These are phyloP conservation scores for Whitmania pigra DNA, from an alignment of 1,140 invertebrate species.

Conservation along the genomic window DNA sequence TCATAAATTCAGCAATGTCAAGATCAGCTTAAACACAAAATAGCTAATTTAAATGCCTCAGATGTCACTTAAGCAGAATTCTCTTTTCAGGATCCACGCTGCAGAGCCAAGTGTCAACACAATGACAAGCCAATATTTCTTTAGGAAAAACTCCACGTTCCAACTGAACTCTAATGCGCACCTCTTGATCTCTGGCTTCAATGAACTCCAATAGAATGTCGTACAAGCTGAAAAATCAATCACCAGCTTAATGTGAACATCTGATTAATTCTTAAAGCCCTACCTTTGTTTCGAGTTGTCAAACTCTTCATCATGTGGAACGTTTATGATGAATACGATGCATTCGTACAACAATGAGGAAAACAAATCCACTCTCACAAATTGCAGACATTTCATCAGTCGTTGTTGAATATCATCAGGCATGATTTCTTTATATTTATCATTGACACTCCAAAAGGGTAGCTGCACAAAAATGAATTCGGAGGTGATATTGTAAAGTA, in stretches of 20 bases:
- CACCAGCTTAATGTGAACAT: background rate
- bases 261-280: background rate
- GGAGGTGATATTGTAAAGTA: background rate
- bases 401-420: slow-evolving; percentile 16
- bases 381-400: slow-evolving; percentile 20
- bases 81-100: background rate
- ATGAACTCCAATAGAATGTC: slow-evolving; percentile 16
- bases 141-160: slow-evolving; percentile 9
- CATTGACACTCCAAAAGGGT: slow-evolving; percentile 28
- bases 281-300: slow-evolving; percentile 23
- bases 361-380: slow-evolving; percentile 26
- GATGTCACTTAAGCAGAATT: background rate
- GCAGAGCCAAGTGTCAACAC: slow-evolving; percentile 10
- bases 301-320: slow-evolving; percentile 18
- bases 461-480: background rate
- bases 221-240: slow-evolving; percentile 12
- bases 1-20: too few relatives aligned
- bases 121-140: slow-evolving; percentile 16
- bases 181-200: slow-evolving; percentile 6
- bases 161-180: background rate
- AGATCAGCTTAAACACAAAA: too few relatives aligned
- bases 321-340: slow-evolving; percentile 27
- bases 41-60: too few relatives aligned
- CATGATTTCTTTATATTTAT: slow-evolving; percentile 24
- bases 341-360: slow-evolving; percentile 28